Evolutionary conservation across 1,140 invertebrate genomes (phyloP).

Genomic region (Brachionus rubens): DNA sequence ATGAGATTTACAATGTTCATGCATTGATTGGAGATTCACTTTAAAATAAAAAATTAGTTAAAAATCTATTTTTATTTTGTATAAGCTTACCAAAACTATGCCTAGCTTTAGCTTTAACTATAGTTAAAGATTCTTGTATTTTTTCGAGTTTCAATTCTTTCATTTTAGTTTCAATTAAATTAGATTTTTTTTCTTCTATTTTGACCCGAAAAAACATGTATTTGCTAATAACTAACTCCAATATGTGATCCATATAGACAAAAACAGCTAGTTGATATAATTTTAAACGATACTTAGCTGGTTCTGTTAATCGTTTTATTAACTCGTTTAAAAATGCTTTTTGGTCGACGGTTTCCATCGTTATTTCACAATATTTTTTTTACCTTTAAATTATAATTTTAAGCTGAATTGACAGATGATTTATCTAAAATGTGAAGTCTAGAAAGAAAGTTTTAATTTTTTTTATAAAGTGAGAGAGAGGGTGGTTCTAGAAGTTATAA

Average conservation of each 20-base stretch:
- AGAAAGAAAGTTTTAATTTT: slow-evolving; percentile 10
- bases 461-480: too few species aligned
- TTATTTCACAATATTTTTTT: background rate
- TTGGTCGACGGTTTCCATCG: slow-evolving; percentile 30
- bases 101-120: background rate
- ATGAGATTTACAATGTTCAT: slow-evolving; percentile 30
- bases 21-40: slow-evolving; percentile 7
- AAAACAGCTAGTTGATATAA: slow-evolving; percentile 9
- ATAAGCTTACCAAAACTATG: slow-evolving; percentile 30
- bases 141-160: background rate
- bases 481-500: too few species aligned
- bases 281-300: slow-evolving; percentile 1
- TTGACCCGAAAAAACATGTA: slow-evolving; percentile 21
- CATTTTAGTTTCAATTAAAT: background rate
- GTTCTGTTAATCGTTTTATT: background rate
- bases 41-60: background rate
- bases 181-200: slow-evolving; percentile 1
- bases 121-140: background rate
- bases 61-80: background rate
- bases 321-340: slow-evolving; percentile 17
- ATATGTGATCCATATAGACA: slow-evolving; percentile 26
- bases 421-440: background rate
- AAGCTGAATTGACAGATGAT: slow-evolving; percentile 9
- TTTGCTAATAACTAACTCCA: background rate
- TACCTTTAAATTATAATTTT: background rate